Base-by-base conservation (phyloP, 2,113 vertebrate genomes). In the Melanerpes aurifrons region DNA sequence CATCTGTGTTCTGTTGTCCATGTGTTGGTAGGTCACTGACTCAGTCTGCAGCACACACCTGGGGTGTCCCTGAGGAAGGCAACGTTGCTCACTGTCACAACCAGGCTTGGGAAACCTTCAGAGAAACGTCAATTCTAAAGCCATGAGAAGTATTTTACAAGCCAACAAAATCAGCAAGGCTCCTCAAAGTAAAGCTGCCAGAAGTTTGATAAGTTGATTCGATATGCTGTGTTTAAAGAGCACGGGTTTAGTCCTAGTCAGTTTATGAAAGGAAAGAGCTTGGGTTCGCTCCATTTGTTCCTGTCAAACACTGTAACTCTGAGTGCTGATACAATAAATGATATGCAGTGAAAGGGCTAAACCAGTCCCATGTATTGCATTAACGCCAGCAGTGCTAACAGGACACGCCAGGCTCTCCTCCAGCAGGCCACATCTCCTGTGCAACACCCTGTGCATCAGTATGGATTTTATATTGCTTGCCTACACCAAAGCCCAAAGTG, bases 1-100 rank as follows among this genome's bases (percentile, higher is more conserved):
- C 5, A 11, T 3, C 0, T 1, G 2, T 21, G 10, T 82, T 68
- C 20, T 37, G 50, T 18, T 48, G 71, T 1, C 1, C 43, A 3
- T 3, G 17, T 1, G 6, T 26, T n/a, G 3, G 32, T 10, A 59
- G n/a, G 73, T 11, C 73, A 75, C 3, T 18, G 62, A 25, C 58
- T 68, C 15, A 8, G 12, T 25, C 17, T 20, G 53, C 57, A 40
- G 37, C 63, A 50, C 58, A 15, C 12, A 18, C 37, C 50, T 4
- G 15, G 19, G 68, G 8, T 50, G 17, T 18, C 50, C 25, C 15
- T 15, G n/a, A 71, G 43, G 63, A 40, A 58, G 37, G 32, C 1
- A 28, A 50, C 16, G 3, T 17, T n/a, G 26, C 26, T 64, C 56
- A 14, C 32, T 40, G 63, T 58, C 57, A 50, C 58, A 50, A 4